phyloP scores from a whole-genome alignment of 92 coral and sea anemone genomes.

The Paramuricea clavata region DNA sequence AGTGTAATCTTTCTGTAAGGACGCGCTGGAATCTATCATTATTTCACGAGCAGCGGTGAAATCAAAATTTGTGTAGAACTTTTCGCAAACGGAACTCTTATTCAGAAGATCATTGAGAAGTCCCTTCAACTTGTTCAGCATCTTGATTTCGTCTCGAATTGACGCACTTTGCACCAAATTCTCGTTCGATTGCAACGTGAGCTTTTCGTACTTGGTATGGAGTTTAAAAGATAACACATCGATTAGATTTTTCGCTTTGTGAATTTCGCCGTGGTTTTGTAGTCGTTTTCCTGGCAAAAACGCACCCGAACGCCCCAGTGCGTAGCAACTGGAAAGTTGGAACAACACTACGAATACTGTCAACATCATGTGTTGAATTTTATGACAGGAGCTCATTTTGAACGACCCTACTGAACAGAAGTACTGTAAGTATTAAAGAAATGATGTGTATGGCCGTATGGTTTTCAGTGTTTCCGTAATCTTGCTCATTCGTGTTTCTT shows the following conservation, averaged over 20 bases:
- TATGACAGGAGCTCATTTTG: no score
- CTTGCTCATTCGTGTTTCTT: no score
- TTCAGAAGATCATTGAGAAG: constrained; percentile 59
- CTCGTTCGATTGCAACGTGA: background rate
- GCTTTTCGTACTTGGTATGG: constrained; percentile 1
- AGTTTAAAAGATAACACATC: constrained; percentile 64
- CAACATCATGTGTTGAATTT: no score
- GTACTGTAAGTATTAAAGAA: no score
- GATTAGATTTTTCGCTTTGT: constrained; percentile 56
- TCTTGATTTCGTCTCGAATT: constrained; percentile 43
- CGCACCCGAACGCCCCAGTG: no score
- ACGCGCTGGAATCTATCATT: constrained; percentile 50
- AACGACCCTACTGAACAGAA: no score
- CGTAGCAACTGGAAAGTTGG: no score
- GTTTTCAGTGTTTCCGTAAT: no score
- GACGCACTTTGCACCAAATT: constrained; percentile 17
- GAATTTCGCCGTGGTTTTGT: constrained; percentile 31
- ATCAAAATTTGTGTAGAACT: constrained; percentile 49
- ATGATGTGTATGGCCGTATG: no score
- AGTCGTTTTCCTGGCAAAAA: no score
- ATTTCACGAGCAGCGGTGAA: constrained; percentile 62
- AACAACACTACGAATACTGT: no score
- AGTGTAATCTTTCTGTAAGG: constrained; percentile 65
- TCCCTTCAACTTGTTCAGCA: constrained; percentile 54
- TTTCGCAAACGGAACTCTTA: background rate